Base-by-base conservation (phyloP, 2,888 invertebrate genomes). In the Belgica antarctica region DNA sequence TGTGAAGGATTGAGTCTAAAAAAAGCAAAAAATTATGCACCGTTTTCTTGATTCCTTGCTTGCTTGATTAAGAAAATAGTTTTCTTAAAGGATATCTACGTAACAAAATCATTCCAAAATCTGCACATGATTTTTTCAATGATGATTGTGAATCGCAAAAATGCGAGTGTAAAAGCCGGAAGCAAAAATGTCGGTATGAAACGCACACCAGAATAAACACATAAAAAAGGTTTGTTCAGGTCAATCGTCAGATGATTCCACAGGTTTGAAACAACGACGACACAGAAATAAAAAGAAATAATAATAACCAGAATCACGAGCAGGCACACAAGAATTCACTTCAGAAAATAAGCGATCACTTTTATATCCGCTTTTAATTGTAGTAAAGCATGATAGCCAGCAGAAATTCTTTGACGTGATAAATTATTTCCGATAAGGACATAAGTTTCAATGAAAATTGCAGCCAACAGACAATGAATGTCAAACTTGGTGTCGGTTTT, bases 311-410 rank as follows among this genome's bases (percentile, higher is more conserved):
- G 34, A 34, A n/a, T 46, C 15, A 46, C 5, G 52, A 65, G 46
- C 25, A 17, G 31, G 19, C 68, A 68, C 34, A 57, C 68, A 68
- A 68, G n/a, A 57, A 68, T 68, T 68, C 68, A 22, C 52, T 22
- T 52, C 19, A 22, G 22, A 22, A 52, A n/a, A 52, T 8, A 52
- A 36, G 36, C 63, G 57, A 57, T 68, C 47, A 28, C 57, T 19
- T 68, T 68, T 68, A 57, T 68, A 68, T 68, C 68, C 68, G 68
- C 27, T 68, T 63, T 52, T 46, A 24, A 68, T 34, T 68, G 24
- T 31, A 24, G 7, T 52, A 10, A 4, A 4, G 17, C 52, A 52
- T 19, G 52, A 52, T 52, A 52, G 5, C 34, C n/a, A n/a, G 34
- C 34, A 31, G 34, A 31, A 31, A n/a, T n/a, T n/a, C n/a, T n/a